These are phyloP conservation scores for Choloepus didactylus DNA, from an alignment of 2,797 vertebrate species.

Conservation along the genomic window DNA sequence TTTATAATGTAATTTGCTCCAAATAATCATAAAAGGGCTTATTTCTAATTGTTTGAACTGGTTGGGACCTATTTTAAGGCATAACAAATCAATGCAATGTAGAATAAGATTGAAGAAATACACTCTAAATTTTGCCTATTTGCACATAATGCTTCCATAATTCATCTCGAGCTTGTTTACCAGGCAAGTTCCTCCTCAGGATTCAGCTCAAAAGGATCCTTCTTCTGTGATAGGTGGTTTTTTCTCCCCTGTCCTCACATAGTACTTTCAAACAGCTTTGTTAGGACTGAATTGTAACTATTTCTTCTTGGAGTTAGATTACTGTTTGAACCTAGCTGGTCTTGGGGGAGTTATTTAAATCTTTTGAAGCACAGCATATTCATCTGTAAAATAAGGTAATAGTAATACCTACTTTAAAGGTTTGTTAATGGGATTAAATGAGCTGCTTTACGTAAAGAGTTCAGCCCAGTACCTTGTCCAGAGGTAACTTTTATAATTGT, in stretches of 20 bases:
- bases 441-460: neutral
- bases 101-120: constrained; percentile 3
- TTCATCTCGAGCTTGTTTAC: neutral
- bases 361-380: neutral
- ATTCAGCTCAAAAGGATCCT: neutral
- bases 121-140: neutral
- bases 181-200: neutral
- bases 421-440: neutral
- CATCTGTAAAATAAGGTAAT: neutral
- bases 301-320: neutral
- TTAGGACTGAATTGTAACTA: neutral
- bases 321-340: neutral
- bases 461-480: neutral
- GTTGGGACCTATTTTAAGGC: neutral
- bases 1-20: constrained; percentile 49
- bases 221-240: neutral
- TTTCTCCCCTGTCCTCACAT: neutral
- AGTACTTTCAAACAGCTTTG: neutral
- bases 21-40: neutral
- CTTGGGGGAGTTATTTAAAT: neutral
- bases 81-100: neutral
- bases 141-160: neutral
- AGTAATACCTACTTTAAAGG: neutral
- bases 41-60: constrained; percentile 37
- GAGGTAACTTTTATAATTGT: neutral